These are phyloP conservation scores for Pyrgus malvae DNA, from an alignment of 2,888 invertebrate genomes.

Conservation along the genomic window DNA sequence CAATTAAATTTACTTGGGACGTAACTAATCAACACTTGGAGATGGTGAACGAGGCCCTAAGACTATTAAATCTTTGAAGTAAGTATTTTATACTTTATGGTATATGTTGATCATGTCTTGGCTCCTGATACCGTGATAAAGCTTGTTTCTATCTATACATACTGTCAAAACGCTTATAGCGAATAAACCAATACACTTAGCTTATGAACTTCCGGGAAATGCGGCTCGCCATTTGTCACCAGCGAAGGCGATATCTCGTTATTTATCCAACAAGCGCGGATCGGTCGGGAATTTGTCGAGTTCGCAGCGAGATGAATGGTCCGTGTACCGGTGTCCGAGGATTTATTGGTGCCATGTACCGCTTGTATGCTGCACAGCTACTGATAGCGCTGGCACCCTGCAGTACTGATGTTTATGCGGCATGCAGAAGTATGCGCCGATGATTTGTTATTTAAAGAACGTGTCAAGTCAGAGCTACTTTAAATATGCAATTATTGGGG, in stretches of 20 bases:
- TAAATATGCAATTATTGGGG: background rate
- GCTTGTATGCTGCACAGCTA: slow-evolving; percentile 41
- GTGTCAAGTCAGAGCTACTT: background rate
- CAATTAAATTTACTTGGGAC: no score
- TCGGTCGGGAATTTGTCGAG: slow-evolving; percentile 61
- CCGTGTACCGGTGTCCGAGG: slow-evolving; percentile 50
- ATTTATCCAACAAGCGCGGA: slow-evolving; percentile 46
- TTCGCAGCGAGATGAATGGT: slow-evolving; percentile 56
- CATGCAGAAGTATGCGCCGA: background rate
- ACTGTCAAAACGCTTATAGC: background rate
- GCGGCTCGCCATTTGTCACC: slow-evolving; percentile 24
- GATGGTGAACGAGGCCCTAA: no score
- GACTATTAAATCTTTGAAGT: no score
- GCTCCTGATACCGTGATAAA: no score
- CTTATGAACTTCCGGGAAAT: slow-evolving; percentile 17
- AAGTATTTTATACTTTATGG: no score
- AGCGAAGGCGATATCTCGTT: slow-evolving; percentile 30
- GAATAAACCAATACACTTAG: background rate
- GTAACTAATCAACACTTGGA: background rate
- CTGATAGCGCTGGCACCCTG: slow-evolving; percentile 17
- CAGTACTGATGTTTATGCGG: background rate
- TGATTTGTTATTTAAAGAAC: background rate
- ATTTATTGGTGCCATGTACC: slow-evolving; percentile 55
- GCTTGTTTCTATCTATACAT: no score
- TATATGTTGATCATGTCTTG: no score